A percentile compares a stretch with the other conserved stretches of the same genome.
Evolutionary conservation across 2,888 invertebrate genomes (phyloP).

Genomic region (Furcula furcula): DNA sequence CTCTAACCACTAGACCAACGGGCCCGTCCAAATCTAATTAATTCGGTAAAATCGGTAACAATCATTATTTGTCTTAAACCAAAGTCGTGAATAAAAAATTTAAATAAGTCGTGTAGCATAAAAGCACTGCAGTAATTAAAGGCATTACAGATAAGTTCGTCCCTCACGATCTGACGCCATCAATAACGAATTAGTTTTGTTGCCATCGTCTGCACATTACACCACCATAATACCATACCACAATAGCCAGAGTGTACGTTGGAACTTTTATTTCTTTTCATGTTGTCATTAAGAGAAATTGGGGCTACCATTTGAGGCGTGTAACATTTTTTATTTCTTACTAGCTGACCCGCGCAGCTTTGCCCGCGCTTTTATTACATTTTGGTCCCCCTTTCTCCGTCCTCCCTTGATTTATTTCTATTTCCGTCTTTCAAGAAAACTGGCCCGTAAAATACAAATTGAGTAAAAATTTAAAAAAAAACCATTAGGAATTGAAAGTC

Average conservation of each 20-base stretch:
- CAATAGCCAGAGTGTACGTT: constrained; percentile 25
- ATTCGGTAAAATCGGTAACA: too few relatives aligned
- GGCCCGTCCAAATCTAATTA: too few relatives aligned
- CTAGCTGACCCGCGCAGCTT: not conserved
- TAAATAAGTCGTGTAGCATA: constrained; percentile 44
- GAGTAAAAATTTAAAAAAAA: too few relatives aligned
- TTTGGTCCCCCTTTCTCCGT: too few relatives aligned
- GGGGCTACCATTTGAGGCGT: constrained; percentile 8
- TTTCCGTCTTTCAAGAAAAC: too few relatives aligned
- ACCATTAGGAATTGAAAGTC: too few relatives aligned
- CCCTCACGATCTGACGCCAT: constrained; percentile 56
- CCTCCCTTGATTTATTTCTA: too few relatives aligned
- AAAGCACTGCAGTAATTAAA: constrained; percentile 59
- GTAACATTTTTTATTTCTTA: too few relatives aligned
- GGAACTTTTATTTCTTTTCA: constrained; percentile 35
- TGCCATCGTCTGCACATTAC: constrained; percentile 36
- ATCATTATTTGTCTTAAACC: too few relatives aligned
- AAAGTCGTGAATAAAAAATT: not conserved
- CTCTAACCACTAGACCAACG: too few relatives aligned
- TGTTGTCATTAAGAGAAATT: constrained; percentile 31
- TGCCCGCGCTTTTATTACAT: too few relatives aligned
- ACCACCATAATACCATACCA: constrained; percentile 17
- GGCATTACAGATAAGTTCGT: constrained; percentile 59
- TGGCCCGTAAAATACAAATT: too few relatives aligned
- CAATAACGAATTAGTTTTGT: constrained; percentile 76